These are phyloP conservation scores for Meriones unguiculatus DNA, from an alignment of 2,113 vertebrate species.

Conservation along the genomic window DNA sequence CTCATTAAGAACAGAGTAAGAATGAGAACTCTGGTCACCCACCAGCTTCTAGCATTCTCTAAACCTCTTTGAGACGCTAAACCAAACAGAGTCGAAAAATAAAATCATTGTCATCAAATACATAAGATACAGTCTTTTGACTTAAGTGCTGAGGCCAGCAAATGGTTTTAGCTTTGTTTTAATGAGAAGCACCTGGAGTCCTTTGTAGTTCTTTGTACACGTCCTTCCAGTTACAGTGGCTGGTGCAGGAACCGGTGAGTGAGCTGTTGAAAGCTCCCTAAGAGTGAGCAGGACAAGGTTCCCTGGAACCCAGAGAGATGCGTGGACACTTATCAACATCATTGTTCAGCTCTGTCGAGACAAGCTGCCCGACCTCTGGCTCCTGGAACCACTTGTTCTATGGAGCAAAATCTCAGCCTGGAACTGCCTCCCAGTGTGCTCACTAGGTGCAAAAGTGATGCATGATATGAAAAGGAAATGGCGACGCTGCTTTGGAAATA, in stretches of 20 bases:
- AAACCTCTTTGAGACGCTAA: conserved; percentile 45
- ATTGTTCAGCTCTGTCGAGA: neutral
- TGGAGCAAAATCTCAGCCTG: neutral
- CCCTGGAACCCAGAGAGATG: conserved; percentile 31
- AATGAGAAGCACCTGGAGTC: neutral
- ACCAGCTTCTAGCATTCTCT: conserved; percentile 53
- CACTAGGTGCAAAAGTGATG: neutral
- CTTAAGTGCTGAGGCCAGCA: conserved; percentile 3
- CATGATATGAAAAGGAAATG: neutral
- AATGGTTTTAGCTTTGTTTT: neutral
- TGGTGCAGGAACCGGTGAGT: fast-evolving
- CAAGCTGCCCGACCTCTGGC: neutral
- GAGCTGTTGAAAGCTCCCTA: neutral
- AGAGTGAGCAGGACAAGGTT: neutral
- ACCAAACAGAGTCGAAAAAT: conserved; percentile 36
- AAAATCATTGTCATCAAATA: conserved; percentile 34
- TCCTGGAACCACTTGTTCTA: neutral
- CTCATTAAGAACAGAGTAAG: conserved; percentile 54
- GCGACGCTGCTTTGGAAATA: neutral
- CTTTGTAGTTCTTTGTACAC: neutral
- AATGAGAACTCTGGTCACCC: conserved; percentile 29
- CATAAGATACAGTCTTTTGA: conserved; percentile 4
- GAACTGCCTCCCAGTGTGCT: neutral
- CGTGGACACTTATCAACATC: neutral
- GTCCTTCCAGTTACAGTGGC: neutral